A percentile compares a stretch with the other conserved stretches of the same genome.
Evolutionary conservation across 2,113 vertebrate species (phyloP).

Genomic region (Corvus cornix): DNA sequence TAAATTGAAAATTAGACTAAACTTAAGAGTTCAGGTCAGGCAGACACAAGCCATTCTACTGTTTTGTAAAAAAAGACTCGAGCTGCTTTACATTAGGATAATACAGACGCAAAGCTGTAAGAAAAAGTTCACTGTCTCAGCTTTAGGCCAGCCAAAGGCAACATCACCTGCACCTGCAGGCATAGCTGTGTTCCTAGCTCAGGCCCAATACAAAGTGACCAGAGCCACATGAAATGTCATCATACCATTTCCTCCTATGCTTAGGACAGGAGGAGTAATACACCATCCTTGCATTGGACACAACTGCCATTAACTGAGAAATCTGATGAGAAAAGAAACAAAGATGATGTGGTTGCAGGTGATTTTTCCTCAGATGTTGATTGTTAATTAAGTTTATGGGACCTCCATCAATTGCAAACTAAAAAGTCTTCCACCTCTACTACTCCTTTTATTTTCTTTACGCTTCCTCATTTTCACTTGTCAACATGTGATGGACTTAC

Average conservation of each 20-base stretch:
- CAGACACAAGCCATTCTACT: not conserved
- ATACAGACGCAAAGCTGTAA: not conserved
- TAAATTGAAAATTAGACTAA: not conserved
- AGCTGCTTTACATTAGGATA: not conserved
- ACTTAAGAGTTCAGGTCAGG: not conserved
- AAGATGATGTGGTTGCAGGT: not conserved
- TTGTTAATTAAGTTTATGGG: slow-evolving; percentile 62
- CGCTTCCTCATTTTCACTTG: slow-evolving; percentile 70
- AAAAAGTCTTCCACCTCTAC: slow-evolving; percentile 60
- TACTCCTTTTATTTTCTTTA: slow-evolving; percentile 51
- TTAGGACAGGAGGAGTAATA: not conserved
- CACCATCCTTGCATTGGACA: not conserved
- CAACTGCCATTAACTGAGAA: not conserved
- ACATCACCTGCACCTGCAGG: not conserved
- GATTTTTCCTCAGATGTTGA: slow-evolving; percentile 43
- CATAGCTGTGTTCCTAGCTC: not conserved
- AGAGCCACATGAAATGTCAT: not conserved
- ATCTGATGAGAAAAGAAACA: slow-evolving; percentile 16
- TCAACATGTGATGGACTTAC: slow-evolving; percentile 61
- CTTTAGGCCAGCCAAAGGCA: not conserved
- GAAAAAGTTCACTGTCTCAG: not conserved
- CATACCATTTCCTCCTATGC: not conserved
- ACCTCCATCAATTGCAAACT: slow-evolving; percentile 33
- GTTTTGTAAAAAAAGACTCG: not conserved
- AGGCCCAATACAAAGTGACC: not conserved